phyloP scores from a whole-genome alignment of 2,888 invertebrate species.

The Mellilla xanthometata region DNA sequence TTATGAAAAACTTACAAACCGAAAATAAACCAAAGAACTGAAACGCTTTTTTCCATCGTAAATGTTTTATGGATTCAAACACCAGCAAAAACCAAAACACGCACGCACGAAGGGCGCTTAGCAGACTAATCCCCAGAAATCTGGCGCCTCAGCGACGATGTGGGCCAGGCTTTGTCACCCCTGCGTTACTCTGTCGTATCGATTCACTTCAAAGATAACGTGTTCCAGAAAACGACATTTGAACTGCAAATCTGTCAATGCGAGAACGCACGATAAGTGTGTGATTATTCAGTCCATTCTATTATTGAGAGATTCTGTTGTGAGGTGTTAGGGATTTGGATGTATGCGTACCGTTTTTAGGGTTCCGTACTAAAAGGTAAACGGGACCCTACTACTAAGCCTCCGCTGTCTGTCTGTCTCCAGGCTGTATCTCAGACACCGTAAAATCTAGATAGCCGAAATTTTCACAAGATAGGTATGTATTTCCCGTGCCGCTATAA shows the following conservation, averaged over 20 bases:
- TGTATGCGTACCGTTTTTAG: no score
- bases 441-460: no score
- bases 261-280: constrained; percentile 2
- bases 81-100: constrained; percentile 21
- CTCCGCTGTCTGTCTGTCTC: no score
- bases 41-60: constrained; percentile 3
- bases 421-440: no score
- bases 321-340: not conserved
- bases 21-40: not conserved
- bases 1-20: not conserved
- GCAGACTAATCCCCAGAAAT: constrained; percentile 37
- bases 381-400: no score
- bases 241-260: constrained; percentile 5
- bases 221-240: constrained; percentile 15
- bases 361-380: no score
- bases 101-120: constrained; percentile 18
- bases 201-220: constrained; percentile 35
- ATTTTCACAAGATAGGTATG: no score
- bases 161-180: constrained; percentile 50
- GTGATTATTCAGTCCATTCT: not conserved
- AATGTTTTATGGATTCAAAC: constrained; percentile 17
- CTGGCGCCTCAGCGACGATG: constrained; percentile 50
- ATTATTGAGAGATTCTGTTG: not conserved
- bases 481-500: no score
- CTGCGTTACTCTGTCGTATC: constrained; percentile 31